These are phyloP conservation scores for Chionomys nivalis DNA, from an alignment of 2,113 vertebrate genomes.

Conservation along the genomic window DNA sequence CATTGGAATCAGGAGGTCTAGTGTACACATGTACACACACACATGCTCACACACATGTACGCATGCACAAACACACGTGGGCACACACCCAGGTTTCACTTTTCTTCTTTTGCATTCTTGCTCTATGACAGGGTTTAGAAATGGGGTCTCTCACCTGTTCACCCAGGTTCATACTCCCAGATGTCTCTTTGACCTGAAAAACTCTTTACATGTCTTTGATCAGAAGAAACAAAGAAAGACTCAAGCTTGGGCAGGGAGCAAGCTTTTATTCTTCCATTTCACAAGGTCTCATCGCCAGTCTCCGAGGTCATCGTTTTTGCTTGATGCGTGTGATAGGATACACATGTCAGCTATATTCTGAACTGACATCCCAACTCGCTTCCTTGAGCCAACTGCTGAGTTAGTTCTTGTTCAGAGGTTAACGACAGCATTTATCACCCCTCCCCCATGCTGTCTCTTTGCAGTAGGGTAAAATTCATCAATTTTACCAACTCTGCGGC, in stretches of 20 bases:
- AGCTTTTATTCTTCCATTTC: not conserved
- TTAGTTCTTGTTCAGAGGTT: constrained; percentile 80
- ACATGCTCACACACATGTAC: no score
- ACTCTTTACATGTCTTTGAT: not conserved
- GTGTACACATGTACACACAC: not conserved
- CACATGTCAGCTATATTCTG: constrained; percentile 68
- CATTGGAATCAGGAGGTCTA: not conserved
- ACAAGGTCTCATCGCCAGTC: not conserved
- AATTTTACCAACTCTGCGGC: not conserved
- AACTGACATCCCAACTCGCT: constrained; percentile 56
- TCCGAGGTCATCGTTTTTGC: not conserved
- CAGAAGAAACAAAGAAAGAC: not conserved
- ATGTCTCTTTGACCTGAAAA: not conserved
- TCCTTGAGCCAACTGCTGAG: constrained; percentile 75
- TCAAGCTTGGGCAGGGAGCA: not conserved
- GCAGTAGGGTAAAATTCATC: constrained; percentile 41
- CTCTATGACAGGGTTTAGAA: not conserved
- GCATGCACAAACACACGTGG: not conserved
- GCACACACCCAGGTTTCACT: not conserved
- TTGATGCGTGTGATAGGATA: not conserved
- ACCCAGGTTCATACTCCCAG: not conserved
- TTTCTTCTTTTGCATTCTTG: not conserved
- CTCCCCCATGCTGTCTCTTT: constrained; percentile 52
- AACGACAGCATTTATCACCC: constrained; percentile 69
- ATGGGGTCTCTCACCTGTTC: not conserved